These are phyloP conservation scores for Apodemia mormo DNA, from an alignment of 2,888 invertebrate genomes.

Conservation along the genomic window DNA sequence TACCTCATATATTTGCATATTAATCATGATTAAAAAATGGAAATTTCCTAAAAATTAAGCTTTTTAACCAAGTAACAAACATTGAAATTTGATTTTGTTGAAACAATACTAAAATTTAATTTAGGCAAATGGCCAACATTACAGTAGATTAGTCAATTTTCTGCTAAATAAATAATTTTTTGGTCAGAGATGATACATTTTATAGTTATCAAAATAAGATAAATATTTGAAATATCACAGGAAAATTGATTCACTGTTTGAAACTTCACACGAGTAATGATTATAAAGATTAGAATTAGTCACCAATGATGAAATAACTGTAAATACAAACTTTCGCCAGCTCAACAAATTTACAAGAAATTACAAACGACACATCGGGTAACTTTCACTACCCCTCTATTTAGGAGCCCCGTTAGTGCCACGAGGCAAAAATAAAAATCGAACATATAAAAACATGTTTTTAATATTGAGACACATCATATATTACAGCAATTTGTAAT, in stretches of 20 bases:
- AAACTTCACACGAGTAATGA: background rate
- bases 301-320: background rate
- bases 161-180: background rate
- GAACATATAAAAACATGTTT: slow-evolving; percentile 75
- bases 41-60: too few relatives aligned
- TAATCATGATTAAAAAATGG: too few relatives aligned
- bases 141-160: too few relatives aligned
- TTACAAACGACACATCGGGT: slow-evolving; percentile 20
- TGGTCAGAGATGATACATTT: background rate
- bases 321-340: background rate
- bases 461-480: slow-evolving; percentile 65
- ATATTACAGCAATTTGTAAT: slow-evolving; percentile 77
- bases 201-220: background rate
- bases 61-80: too few relatives aligned
- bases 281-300: background rate
- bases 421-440: slow-evolving; percentile 48
- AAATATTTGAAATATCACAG: background rate
- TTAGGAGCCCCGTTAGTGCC: slow-evolving; percentile 39
- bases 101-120: too few relatives aligned
- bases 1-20: too few relatives aligned
- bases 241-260: background rate
- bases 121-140: too few relatives aligned
- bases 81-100: too few relatives aligned
- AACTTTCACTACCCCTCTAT: slow-evolving; percentile 40
- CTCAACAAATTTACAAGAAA: slow-evolving; percentile 14